A percentile compares a stretch with the other conserved stretches of the same genome.
phyloP scores from a whole-genome alignment of 2,113 vertebrate genomes.

The Tachysurus vachellii region DNA sequence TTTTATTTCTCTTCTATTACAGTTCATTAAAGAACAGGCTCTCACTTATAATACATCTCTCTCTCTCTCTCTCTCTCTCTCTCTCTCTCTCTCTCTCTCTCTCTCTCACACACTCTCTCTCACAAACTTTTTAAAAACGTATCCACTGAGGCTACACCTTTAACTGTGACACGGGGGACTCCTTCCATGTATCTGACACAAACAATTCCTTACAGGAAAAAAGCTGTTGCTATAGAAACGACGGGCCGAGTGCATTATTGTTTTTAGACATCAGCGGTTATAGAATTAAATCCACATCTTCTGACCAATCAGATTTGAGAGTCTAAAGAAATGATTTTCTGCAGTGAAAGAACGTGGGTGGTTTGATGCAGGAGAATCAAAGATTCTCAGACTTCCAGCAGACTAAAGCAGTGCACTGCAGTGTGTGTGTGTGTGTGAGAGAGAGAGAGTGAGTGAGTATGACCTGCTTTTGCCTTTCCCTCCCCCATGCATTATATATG shows the following conservation, averaged over 20 bases:
- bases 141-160: not conserved
- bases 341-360: not conserved
- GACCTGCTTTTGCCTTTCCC: slow-evolving; percentile 40
- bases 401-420: slow-evolving; percentile 68
- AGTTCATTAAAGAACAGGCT: not conserved
- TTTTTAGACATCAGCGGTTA: not conserved
- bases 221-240: not conserved
- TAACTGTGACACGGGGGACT: not conserved
- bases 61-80: too few species aligned
- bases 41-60: not conserved
- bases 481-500: slow-evolving; percentile 45
- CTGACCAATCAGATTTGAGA: not conserved
- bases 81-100: not conserved
- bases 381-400: slow-evolving; percentile 51
- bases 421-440: slow-evolving; percentile 45
- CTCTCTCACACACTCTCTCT: not conserved
- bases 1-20: not conserved
- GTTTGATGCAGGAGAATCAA: not conserved
- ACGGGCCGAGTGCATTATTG: not conserved
- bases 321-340: too few species aligned
- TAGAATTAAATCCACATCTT: not conserved
- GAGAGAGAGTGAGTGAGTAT: too few species aligned
- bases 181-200: not conserved
- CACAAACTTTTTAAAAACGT: not conserved
- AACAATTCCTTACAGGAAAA: not conserved